Conservation (phyloP, 2,113 vertebrate genomes). For the Microcebus tavaratra region DNA sequence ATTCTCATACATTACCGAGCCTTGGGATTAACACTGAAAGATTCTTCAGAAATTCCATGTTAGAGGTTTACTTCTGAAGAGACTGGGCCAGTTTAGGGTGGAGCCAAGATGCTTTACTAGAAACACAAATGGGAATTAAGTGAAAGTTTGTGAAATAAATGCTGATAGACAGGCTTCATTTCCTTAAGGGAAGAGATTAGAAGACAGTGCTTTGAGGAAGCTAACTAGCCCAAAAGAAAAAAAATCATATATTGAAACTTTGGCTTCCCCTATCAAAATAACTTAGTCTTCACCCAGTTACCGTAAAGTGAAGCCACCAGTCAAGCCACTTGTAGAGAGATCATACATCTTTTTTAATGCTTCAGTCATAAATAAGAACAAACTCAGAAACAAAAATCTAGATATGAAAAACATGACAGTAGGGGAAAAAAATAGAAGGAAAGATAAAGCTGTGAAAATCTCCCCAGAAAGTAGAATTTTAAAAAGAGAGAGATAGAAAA, state of each 20-base stretch:
- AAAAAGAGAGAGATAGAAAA: conserved; percentile 14
- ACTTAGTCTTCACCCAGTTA: background rate
- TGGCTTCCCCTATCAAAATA: background rate
- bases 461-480: background rate
- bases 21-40: background rate
- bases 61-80: background rate
- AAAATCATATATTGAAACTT: background rate
- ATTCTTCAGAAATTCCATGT: background rate
- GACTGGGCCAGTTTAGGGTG: background rate
- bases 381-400: background rate
- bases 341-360: background rate
- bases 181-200: background rate
- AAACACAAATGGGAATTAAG: background rate
- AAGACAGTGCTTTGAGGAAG: background rate
- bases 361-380: background rate
- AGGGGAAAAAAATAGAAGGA: background rate
- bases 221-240: background rate
- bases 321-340: background rate
- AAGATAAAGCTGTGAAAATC: background rate
- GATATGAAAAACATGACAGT: background rate
- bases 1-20: background rate
- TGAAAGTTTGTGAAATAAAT: conserved; percentile 30
- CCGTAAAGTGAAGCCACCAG: background rate
- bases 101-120: background rate
- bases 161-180: background rate